These are phyloP conservation scores for Cryptoprocta ferox DNA, from an alignment of 2,797 vertebrate genomes.

Conservation along the genomic window DNA sequence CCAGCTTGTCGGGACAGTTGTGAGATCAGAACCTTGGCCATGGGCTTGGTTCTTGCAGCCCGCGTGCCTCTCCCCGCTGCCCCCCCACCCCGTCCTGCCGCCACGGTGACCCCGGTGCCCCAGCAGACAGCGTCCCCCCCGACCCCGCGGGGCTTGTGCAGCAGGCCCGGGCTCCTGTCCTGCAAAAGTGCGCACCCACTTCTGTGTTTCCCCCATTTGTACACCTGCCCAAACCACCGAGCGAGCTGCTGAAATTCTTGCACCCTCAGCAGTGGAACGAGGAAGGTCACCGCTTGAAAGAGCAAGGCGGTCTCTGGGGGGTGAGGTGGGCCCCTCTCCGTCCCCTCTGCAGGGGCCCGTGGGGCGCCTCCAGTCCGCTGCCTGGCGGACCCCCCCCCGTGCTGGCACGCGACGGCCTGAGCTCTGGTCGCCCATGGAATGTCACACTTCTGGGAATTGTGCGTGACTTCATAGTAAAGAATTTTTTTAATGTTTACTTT, in stretches of 20 bases:
- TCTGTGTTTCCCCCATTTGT: not conserved
- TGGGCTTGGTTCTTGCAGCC: not conserved
- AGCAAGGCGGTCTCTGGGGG: not conserved
- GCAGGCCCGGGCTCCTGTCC: not conserved
- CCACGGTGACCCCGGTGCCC: not conserved
- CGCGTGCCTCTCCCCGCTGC: fast-evolving
- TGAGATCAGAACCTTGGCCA: not conserved
- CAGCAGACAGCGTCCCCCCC: fast-evolving
- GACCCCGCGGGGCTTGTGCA: not conserved
- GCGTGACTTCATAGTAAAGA: too few relatives aligned
- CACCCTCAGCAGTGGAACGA: not conserved
- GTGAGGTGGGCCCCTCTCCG: not conserved
- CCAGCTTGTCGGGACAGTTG: not conserved
- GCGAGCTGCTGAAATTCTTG: not conserved
- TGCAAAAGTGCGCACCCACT: not conserved
- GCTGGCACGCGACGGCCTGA: too few relatives aligned
- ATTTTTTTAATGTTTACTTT: too few relatives aligned
- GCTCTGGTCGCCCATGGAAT: too few relatives aligned
- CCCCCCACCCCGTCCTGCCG: too few relatives aligned
- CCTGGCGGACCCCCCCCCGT: too few relatives aligned
- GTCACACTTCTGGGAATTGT: too few relatives aligned
- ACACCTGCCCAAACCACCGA: conserved; percentile 4
- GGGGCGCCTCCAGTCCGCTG: not conserved
- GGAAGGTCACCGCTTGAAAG: not conserved
- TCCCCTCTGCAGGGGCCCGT: too few relatives aligned